Conservation (phyloP, 2,888 invertebrate species). For the Zele albiditarsus region DNA sequence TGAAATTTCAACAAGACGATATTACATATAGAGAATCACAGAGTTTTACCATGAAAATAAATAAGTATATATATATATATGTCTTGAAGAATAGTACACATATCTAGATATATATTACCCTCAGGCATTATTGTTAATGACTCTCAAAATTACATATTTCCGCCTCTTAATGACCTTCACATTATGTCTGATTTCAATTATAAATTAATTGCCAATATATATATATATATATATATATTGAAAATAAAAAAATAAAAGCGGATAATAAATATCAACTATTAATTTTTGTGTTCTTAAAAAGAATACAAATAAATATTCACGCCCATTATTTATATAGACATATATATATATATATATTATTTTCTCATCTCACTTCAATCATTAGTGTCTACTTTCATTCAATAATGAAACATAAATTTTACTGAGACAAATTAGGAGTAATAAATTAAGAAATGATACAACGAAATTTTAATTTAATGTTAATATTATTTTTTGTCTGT, state of each 20-base stretch:
- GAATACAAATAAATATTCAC: not conserved
- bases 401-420: not conserved
- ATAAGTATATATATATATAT: no score
- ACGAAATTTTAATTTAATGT: not conserved
- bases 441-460: not conserved
- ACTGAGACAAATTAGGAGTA: not conserved
- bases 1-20: no score
- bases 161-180: not conserved
- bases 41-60: no score
- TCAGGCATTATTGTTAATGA: not conserved
- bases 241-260: not conserved
- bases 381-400: not conserved
- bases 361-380: slow-evolving; percentile 7
- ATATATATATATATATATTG: not conserved
- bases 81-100: no score
- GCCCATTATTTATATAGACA: not conserved
- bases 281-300: not conserved
- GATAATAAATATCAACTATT: slow-evolving; percentile 7
- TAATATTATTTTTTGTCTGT: not conserved
- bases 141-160: not conserved
- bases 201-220: slow-evolving; percentile 10
- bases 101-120: not conserved
- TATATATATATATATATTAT: not conserved
- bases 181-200: slow-evolving; percentile 13
- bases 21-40: no score